A percentile compares a stretch with the other conserved stretches of the same genome.
These are phyloP conservation scores for Embiotoca jacksoni DNA, from an alignment of 2,113 vertebrate species.

Conservation along the genomic window DNA sequence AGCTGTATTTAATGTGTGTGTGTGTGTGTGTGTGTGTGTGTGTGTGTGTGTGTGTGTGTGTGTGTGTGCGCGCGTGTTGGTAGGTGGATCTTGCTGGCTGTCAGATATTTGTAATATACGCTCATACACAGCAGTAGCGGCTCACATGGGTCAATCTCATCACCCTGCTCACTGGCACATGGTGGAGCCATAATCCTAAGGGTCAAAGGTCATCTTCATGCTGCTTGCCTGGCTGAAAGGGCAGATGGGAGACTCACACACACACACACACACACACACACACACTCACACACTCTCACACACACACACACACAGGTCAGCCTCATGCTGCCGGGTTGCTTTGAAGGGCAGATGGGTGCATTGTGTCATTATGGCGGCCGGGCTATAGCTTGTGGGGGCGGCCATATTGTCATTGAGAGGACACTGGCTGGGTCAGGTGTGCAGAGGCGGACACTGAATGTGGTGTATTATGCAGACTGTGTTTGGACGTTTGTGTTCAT, in stretches of 20 bases:
- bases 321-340: conserved; percentile 66
- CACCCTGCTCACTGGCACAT: conserved; percentile 83
- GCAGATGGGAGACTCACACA: conserved; percentile 80
- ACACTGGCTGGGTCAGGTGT: conserved; percentile 65
- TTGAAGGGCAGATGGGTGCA: conserved; percentile 82
- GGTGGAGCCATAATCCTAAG: conserved; percentile 78
- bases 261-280: conserved; percentile 8
- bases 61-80: background rate
- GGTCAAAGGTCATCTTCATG: conserved; percentile 82
- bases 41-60: background rate
- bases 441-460: conserved; percentile 34
- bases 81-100: conserved; percentile 28
- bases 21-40: conserved; percentile 9
- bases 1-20: conserved; percentile 36
- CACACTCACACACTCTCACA: conserved; percentile 12
- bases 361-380: conserved; percentile 77
- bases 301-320: conserved; percentile 56
- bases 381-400: conserved; percentile 62
- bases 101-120: conserved; percentile 51
- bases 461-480: background rate
- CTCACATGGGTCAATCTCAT: conserved; percentile 80
- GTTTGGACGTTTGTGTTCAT: conserved; percentile 16
- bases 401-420: conserved; percentile 81
- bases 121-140: conserved; percentile 31
- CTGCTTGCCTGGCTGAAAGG: conserved; percentile 74